phyloP scores from a whole-genome alignment of 2,888 invertebrate genomes.

The Lapara coniferarum region DNA sequence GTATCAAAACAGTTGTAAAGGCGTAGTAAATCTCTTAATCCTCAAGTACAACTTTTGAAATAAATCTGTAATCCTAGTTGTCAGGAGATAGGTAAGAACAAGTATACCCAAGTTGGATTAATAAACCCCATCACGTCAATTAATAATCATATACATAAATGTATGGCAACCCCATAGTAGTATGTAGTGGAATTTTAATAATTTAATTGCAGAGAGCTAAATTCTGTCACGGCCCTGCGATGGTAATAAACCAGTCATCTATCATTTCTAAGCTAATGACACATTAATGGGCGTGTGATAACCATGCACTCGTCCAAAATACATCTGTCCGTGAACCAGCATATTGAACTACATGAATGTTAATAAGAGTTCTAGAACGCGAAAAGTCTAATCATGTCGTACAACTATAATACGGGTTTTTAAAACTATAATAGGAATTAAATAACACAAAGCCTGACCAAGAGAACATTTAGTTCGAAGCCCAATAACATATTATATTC shows the following conservation, averaged over 20 bases:
- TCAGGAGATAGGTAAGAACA: too few species aligned
- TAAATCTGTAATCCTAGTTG: too few species aligned
- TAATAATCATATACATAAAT: too few species aligned
- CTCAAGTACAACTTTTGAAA: too few species aligned
- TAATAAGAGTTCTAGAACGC: not conserved
- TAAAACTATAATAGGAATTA: too few species aligned
- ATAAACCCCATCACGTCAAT: too few species aligned
- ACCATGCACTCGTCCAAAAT: not conserved
- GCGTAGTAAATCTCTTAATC: too few species aligned
- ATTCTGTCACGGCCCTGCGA: not conserved
- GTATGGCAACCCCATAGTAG: too few species aligned
- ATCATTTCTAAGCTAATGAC: not conserved
- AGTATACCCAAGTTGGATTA: too few species aligned
- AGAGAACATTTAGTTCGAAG: not conserved
- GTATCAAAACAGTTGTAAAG: not conserved
- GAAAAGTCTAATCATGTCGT: too few species aligned
- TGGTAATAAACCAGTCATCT: constrained; percentile 1
- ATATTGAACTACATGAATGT: not conserved
- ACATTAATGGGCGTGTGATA: not conserved
- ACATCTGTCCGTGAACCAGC: not conserved
- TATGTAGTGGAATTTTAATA: not conserved
- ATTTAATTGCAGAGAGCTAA: not conserved
- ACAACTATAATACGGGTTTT: too few species aligned
- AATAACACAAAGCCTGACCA: too few species aligned
- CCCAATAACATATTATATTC: not conserved